These are phyloP conservation scores for Osedax fenrisi DNA, from an alignment of 2,888 invertebrate species.

Conservation along the genomic window DNA sequence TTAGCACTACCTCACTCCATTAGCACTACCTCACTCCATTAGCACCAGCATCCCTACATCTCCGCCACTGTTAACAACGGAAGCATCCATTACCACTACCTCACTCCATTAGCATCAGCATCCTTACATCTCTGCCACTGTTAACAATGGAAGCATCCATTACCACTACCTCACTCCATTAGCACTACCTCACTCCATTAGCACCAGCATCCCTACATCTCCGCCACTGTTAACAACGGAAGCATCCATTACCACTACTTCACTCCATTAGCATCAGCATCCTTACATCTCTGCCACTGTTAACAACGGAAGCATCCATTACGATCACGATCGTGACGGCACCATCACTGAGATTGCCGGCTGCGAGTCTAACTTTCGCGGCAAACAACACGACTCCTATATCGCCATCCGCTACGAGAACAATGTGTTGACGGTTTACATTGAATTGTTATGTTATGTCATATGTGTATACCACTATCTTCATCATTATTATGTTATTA, in stretches of 20 bases:
- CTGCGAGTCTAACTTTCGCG: constrained; percentile 88
- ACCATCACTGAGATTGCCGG: constrained; percentile 93
- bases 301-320: constrained; percentile 82
- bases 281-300: constrained; percentile 97
- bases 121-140: no score
- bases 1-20: neutral
- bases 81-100: neutral
- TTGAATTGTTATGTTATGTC: no score
- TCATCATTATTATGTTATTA: no score
- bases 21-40: neutral
- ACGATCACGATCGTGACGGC: constrained; percentile 96
- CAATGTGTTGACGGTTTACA: constrained; percentile 64
- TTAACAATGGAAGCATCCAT: constrained; percentile 5
- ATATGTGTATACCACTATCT: no score
- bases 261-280: constrained; percentile 70
- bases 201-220: no score
- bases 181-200: neutral
- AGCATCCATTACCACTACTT: no score
- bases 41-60: no score
- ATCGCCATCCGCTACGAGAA: constrained; percentile 79
- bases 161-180: neutral
- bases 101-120: neutral
- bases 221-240: no score
- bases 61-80: no score
- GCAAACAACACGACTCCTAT: constrained; percentile 76